These are phyloP conservation scores for Melanocharis versteri DNA, from an alignment of 2,113 vertebrate genomes.

Conservation along the genomic window DNA sequence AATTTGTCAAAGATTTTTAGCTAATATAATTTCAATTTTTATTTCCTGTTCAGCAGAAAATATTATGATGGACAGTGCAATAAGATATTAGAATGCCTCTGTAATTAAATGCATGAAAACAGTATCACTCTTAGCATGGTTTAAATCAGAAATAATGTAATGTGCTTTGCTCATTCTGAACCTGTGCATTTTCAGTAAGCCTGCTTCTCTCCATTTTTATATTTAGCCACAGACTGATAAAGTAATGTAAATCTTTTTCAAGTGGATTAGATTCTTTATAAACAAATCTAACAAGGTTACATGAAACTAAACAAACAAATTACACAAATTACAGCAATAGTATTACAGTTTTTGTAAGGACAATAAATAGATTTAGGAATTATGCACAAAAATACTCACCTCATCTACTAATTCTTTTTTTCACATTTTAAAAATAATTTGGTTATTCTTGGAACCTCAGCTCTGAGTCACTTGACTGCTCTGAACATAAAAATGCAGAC, in stretches of 20 bases:
- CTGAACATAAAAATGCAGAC: neutral
- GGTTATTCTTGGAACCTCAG: neutral
- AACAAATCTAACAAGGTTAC: neutral
- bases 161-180: neutral
- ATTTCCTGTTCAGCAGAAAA: neutral
- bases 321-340: neutral
- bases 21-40: neutral
- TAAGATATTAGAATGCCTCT: neutral
- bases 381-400: neutral
- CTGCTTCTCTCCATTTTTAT: neutral
- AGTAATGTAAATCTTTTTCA: neutral
- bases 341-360: neutral
- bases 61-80: neutral
- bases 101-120: neutral
- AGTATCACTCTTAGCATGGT: neutral
- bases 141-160: neutral
- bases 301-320: neutral
- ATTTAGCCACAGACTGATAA: neutral
- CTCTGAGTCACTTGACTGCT: neutral
- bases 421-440: neutral
- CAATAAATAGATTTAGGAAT: neutral
- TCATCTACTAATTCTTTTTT: neutral
- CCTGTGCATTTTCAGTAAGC: neutral
- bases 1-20: slow-evolving; percentile 25
- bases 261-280: neutral